A percentile compares a stretch with the other conserved stretches of the same genome.
These are phyloP conservation scores for Zaprionus inermis DNA, from an alignment of 1,140 invertebrate species.

Conservation along the genomic window DNA sequence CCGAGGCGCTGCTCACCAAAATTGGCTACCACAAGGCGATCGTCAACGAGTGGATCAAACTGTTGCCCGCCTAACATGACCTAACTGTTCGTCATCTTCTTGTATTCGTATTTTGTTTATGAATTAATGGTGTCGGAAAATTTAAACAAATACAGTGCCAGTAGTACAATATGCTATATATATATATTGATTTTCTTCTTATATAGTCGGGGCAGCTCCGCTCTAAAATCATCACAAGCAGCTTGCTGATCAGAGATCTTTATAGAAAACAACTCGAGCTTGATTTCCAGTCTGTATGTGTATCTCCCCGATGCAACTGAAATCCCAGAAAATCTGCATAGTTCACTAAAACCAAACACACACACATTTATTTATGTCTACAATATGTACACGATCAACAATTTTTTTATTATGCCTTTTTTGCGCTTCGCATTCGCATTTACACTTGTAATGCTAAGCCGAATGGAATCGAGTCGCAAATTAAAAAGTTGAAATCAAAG, in stretches of 20 bases:
- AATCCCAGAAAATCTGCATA: no score
- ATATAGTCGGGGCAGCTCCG: no score
- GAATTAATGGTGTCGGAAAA: not conserved
- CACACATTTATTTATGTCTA: constrained; percentile 24
- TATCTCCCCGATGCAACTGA: no score
- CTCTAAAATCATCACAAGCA: no score
- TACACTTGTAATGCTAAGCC: constrained; percentile 58
- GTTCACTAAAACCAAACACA: no score
- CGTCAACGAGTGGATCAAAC: constrained; percentile 76
- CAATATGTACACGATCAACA: constrained; percentile 63
- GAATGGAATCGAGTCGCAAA: constrained; percentile 14
- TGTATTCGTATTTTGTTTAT: not conserved
- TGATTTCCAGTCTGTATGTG: no score
- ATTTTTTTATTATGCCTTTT: constrained; percentile 56
- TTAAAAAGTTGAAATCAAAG: constrained; percentile 13
- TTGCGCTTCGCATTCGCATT: constrained; percentile 25
- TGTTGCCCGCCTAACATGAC: constrained; percentile 30
- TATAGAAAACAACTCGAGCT: no score
- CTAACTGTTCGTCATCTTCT: not conserved
- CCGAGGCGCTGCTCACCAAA: constrained; percentile 57
- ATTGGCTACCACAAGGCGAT: constrained; percentile 60
- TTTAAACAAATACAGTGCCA: not conserved
- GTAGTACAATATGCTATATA: not conserved
- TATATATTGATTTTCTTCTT: no score
- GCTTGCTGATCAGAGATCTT: no score